A percentile compares a stretch with the other conserved stretches of the same genome.
Conservation (phyloP, 1,140 invertebrate genomes). For the Drosophila lini region DNA sequence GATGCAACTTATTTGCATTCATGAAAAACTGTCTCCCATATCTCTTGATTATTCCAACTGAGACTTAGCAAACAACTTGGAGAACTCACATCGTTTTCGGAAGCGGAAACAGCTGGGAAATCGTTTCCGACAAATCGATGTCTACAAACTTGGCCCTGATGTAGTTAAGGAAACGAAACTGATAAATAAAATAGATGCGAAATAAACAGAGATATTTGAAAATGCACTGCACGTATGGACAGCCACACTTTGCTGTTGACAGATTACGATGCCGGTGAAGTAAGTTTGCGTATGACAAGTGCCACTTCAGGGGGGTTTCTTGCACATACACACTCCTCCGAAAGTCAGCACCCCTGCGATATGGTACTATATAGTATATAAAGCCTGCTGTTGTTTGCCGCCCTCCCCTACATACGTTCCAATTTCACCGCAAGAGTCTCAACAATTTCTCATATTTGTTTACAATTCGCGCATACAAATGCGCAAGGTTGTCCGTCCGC, state of each 20-base stretch:
- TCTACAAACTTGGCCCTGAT: background rate
- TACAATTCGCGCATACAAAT: slow-evolving; percentile 76
- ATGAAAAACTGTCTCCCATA: background rate
- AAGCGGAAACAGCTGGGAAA: slow-evolving; percentile 1
- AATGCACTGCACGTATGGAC: slow-evolving; percentile 27
- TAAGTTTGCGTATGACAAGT: slow-evolving; percentile 55
- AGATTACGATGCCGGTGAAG: slow-evolving; percentile 32
- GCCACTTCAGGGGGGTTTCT: slow-evolving; percentile 34
- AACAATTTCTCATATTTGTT: slow-evolving; percentile 76
- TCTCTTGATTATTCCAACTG: background rate
- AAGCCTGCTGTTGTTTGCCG: slow-evolving; percentile 29
- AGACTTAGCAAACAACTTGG: background rate
- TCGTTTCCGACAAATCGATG: slow-evolving; percentile 10
- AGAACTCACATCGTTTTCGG: background rate
- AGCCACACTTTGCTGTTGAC: slow-evolving; percentile 38
- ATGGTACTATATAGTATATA: background rate
- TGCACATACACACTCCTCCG: slow-evolving; percentile 7
- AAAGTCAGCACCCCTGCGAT: slow-evolving; percentile 1
- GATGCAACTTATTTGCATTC: background rate
- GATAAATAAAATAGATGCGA: slow-evolving; percentile 19
- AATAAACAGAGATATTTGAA: slow-evolving; percentile 12
- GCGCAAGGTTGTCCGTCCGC: slow-evolving; percentile 46
- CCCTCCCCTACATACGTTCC: slow-evolving; percentile 24
- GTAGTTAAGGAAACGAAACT: slow-evolving; percentile 19
- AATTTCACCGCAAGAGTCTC: slow-evolving; percentile 41